A percentile compares a stretch with the other conserved stretches of the same genome.
Conservation (phyloP, 2,113 vertebrate genomes). For the Balaenoptera acutorostrata region DNA sequence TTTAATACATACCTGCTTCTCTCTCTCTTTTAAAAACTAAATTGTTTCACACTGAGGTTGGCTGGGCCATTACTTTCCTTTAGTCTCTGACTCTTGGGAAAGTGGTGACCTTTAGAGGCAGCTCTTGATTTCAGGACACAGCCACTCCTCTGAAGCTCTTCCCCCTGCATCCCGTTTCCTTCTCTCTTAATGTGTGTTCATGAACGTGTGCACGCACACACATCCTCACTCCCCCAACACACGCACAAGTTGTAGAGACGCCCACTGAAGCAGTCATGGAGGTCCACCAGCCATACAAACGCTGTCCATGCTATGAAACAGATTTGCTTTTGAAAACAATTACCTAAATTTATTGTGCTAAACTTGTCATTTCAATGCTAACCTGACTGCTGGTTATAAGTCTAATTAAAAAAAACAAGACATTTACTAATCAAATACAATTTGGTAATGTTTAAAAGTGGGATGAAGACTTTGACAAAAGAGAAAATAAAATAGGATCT, state of each 20-base stretch:
- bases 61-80: background rate
- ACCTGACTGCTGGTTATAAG: background rate
- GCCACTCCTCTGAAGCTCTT: background rate
- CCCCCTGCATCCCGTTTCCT: no score
- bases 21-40: background rate
- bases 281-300: background rate
- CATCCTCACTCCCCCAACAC: background rate
- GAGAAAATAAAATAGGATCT: background rate
- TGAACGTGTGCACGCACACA: accelerated
- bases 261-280: background rate
- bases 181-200: background rate
- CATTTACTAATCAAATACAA: background rate
- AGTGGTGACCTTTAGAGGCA: background rate
- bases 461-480: background rate
- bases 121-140: background rate
- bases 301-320: background rate
- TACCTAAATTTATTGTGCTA: background rate
- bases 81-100: background rate
- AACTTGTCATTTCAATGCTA: background rate
- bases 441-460: background rate
- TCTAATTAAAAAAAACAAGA: background rate
- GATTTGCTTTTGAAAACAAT: background rate
- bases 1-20: background rate
- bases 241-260: background rate
- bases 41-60: background rate